Percentiles rank a stretch among this genome's conserved stretches.
phyloP scores from a whole-genome alignment of 2,113 vertebrate genomes.

The Ibidorhyncha struthersii region DNA sequence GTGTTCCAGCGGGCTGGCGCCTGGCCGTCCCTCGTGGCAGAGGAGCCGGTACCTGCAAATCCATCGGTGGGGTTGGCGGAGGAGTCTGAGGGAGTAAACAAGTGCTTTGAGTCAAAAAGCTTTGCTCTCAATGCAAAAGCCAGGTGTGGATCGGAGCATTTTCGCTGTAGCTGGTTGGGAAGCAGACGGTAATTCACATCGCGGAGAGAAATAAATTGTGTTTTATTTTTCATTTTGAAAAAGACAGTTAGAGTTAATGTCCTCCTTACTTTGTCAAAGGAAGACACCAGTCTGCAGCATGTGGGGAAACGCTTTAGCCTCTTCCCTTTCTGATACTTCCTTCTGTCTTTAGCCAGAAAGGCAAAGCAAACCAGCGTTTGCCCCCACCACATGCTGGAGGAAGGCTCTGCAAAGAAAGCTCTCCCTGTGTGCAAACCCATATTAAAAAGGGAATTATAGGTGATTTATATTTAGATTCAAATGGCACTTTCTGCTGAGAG shows the following conservation, averaged over 20 bases:
- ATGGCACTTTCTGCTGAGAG: background rate
- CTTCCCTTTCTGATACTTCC: background rate
- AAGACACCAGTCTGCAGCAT: background rate
- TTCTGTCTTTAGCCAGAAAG: background rate
- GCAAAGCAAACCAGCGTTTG: background rate
- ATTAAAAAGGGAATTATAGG: background rate
- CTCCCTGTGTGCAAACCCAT: background rate
- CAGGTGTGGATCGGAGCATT: background rate
- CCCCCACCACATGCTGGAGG: background rate
- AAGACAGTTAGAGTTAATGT: background rate
- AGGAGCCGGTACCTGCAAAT: background rate
- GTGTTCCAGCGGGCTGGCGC: accelerated
- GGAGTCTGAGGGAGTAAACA: background rate
- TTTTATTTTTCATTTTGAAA: background rate
- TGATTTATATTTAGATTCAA: background rate
- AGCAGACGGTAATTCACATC: accelerated
- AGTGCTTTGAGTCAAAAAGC: accelerated
- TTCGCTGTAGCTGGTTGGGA: background rate
- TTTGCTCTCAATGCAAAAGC: background rate
- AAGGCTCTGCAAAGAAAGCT: background rate
- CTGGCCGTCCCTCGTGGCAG: accelerated
- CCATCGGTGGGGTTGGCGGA: background rate
- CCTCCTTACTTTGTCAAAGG: background rate
- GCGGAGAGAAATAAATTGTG: background rate
- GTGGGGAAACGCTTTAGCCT: background rate